Evolutionary conservation across 2,888 invertebrate genomes (phyloP).

Genomic region (Lepidochitona cinerea): DNA sequence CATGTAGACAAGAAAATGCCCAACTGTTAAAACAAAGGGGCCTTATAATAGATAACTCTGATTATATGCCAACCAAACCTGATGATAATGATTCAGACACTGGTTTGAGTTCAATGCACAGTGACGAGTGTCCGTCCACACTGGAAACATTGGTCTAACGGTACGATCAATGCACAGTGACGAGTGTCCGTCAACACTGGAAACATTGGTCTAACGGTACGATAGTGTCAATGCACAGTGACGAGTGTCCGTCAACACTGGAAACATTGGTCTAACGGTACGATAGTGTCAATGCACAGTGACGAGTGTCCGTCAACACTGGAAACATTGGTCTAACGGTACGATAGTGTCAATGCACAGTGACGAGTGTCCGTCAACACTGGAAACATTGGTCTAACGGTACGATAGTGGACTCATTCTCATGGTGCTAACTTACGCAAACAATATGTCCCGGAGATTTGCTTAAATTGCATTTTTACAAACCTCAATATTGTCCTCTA

Average conservation of each 20-base stretch:
- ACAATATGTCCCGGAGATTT: no score
- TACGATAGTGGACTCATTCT: no score
- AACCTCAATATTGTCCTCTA: no score
- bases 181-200: slow-evolving; percentile 35
- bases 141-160: neutral
- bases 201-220: neutral
- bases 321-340: neutral
- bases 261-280: neutral
- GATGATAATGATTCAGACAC: slow-evolving; percentile 73
- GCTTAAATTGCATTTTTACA: no score
- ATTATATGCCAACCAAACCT: slow-evolving; percentile 33
- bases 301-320: slow-evolving; percentile 44
- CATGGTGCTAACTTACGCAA: no score
- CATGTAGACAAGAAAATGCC: neutral
- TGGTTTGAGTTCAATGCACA: slow-evolving; percentile 73
- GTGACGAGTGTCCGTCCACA: slow-evolving; percentile 52
- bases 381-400: no score
- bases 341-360: no score
- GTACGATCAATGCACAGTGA: slow-evolving; percentile 73
- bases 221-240: slow-evolving; percentile 73
- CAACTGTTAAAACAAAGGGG: neutral
- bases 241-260: slow-evolving; percentile 40
- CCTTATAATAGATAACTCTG: neutral
- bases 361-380: no score
- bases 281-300: slow-evolving; percentile 73